Percentiles rank a stretch among this genome's conserved stretches.
phyloP scores from a whole-genome alignment of 2,113 vertebrate genomes.

The Rhagologus leucostigma region DNA sequence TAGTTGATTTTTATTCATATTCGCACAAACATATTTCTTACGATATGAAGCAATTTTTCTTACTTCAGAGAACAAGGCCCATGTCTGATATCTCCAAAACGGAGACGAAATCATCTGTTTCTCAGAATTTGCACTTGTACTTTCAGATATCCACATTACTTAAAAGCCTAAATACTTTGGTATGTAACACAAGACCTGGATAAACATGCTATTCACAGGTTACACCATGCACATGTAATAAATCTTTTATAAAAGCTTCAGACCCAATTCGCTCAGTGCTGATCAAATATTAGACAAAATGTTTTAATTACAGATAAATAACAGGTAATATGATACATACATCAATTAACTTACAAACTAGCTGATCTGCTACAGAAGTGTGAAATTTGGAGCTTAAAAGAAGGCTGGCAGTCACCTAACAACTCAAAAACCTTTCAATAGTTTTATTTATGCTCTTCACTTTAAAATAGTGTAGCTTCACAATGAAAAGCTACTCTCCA shows the following conservation, averaged over 20 bases:
- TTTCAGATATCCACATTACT: background rate
- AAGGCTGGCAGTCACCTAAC: background rate
- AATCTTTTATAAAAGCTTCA: background rate
- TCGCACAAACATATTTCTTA: background rate
- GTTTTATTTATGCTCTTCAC: background rate
- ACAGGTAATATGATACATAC: background rate
- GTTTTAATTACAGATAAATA: background rate
- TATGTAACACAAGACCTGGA: background rate
- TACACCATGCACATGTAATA: fast-evolving
- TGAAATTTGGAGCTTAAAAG: background rate
- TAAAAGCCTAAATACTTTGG: background rate
- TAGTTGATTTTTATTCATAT: background rate
- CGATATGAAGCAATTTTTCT: background rate
- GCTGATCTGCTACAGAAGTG: background rate
- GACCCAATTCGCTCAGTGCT: background rate
- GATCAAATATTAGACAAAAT: background rate
- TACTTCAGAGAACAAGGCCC: background rate
- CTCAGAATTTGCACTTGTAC: background rate
- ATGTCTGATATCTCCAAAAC: background rate
- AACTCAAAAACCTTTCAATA: background rate
- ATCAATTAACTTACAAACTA: background rate
- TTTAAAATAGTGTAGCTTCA: background rate
- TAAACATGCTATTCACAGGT: background rate
- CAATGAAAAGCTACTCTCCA: background rate
- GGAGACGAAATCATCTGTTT: background rate